These are phyloP conservation scores for Mylabris phalerata DNA, from an alignment of 1,140 invertebrate species.

Conservation along the genomic window DNA sequence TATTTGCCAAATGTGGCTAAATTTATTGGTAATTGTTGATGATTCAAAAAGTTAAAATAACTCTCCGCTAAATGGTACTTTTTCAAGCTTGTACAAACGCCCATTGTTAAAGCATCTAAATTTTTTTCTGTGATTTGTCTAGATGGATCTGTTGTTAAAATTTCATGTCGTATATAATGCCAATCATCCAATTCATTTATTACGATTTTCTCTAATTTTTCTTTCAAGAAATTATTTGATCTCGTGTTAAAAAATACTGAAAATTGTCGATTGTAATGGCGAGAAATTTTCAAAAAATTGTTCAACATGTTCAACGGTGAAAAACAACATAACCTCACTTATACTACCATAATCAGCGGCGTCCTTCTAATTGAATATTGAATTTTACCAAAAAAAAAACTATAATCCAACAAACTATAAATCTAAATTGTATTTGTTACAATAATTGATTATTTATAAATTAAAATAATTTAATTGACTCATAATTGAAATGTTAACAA, in stretches of 20 bases:
- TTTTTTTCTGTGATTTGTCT: constrained; percentile 26
- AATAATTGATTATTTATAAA: no score
- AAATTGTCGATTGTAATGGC: no score
- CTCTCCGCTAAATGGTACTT: constrained; percentile 47
- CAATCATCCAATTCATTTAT: constrained; percentile 26
- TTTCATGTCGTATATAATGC: constrained; percentile 24
- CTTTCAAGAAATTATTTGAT: constrained; percentile 1
- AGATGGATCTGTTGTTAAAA: constrained; percentile 24
- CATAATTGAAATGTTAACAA: no score
- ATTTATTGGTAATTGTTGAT: constrained; percentile 44
- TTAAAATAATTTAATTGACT: no score
- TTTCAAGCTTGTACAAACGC: constrained; percentile 41
- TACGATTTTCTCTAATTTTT: constrained; percentile 6
- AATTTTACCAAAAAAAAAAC: no score
- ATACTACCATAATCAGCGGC: no score
- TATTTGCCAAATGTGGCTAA: constrained; percentile 49
- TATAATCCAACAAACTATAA: no score
- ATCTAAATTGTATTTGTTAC: no score
- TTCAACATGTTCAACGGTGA: no score
- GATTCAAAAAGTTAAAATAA: constrained; percentile 51
- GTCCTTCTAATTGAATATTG: no score
- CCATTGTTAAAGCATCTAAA: constrained; percentile 52
- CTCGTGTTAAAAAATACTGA: not conserved
- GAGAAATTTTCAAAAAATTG: no score
- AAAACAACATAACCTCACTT: no score